These are phyloP conservation scores for Liopterus haemorrhoidalis DNA, from an alignment of 2,888 invertebrate genomes.

Conservation along the genomic window DNA sequence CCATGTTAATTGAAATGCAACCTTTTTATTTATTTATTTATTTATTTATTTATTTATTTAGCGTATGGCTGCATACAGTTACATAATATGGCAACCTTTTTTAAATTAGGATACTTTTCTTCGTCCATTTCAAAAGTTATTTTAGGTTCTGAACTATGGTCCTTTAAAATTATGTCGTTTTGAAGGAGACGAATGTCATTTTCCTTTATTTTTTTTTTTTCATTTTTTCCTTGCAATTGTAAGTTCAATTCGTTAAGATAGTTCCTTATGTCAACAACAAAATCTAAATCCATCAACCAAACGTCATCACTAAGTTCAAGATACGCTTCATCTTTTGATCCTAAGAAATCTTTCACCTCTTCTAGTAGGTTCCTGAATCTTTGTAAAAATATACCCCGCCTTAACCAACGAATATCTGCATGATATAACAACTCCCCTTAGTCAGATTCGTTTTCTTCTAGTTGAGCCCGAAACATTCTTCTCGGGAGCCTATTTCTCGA, in stretches of 20 bases:
- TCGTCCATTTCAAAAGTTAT: conserved; percentile 3
- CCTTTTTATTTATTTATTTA: too few relatives aligned
- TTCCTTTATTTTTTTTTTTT: not conserved
- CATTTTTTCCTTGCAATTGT: conserved; percentile 7
- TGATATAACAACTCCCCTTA: conserved; percentile 2
- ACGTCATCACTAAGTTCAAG: conserved; percentile 6
- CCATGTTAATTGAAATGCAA: too few relatives aligned
- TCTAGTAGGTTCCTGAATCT: conserved; percentile 6
- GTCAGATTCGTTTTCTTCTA: conserved; percentile 5
- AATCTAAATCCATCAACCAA: conserved; percentile 4
- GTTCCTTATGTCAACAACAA: not conserved
- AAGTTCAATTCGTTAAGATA: conserved; percentile 4
- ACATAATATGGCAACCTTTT: too few relatives aligned
- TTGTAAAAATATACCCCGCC: conserved; percentile 3
- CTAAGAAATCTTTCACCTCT: conserved; percentile 1
- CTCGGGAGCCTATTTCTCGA: not conserved
- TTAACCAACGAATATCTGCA: conserved; percentile 6
- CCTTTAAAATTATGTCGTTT: conserved; percentile 3
- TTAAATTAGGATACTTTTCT: conserved; percentile 1
- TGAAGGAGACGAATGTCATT: too few relatives aligned
- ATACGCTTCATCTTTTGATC: not conserved
- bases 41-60: too few relatives aligned
- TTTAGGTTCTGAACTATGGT: not conserved
- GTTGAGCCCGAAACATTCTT: conserved; percentile 5
- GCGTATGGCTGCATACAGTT: too few relatives aligned